Conservation (phyloP, 37 sponge, comb jelly and placozoan genomes). For the Chondrilla cf. caribensis region DNA sequence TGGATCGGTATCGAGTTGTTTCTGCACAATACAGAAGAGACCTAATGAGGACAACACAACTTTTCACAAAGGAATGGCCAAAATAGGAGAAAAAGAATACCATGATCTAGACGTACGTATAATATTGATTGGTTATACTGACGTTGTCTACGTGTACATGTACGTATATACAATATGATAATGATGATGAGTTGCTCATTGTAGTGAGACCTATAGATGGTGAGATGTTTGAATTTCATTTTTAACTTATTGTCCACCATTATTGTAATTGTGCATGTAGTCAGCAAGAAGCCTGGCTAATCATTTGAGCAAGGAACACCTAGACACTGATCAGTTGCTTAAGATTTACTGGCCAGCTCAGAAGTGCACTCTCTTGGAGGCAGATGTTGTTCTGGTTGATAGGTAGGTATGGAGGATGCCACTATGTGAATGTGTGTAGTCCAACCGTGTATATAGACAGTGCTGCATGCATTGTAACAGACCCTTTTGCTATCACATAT, state of each 20-base stretch:
- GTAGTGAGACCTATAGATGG: too few species aligned
- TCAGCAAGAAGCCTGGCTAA: slow-evolving; percentile 68
- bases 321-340: slow-evolving; percentile 62
- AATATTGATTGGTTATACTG: neutral
- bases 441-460: too few species aligned
- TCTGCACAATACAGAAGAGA: slow-evolving; percentile 73
- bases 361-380: slow-evolving; percentile 77
- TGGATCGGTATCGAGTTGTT: slow-evolving; percentile 93
- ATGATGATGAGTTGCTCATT: too few species aligned
- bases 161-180: slow-evolving; percentile 3
- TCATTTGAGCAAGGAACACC: slow-evolving; percentile 59
- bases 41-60: slow-evolving; percentile 64
- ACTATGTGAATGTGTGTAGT: too few species aligned
- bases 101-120: slow-evolving; percentile 8
- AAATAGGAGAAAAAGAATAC: slow-evolving; percentile 44
- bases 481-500: too few species aligned
- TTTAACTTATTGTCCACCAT: too few species aligned
- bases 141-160: neutral
- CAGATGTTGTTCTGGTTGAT: slow-evolving; percentile 91
- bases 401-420: slow-evolving; percentile 58
- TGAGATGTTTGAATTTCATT: neutral
- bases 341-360: slow-evolving; percentile 83
- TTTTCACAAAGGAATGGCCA: slow-evolving; percentile 36
- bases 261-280: neutral
- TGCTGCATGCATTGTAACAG: too few species aligned